phyloP scores from a whole-genome alignment of 2,888 invertebrate species.

The Sinhomidia bicolor region DNA sequence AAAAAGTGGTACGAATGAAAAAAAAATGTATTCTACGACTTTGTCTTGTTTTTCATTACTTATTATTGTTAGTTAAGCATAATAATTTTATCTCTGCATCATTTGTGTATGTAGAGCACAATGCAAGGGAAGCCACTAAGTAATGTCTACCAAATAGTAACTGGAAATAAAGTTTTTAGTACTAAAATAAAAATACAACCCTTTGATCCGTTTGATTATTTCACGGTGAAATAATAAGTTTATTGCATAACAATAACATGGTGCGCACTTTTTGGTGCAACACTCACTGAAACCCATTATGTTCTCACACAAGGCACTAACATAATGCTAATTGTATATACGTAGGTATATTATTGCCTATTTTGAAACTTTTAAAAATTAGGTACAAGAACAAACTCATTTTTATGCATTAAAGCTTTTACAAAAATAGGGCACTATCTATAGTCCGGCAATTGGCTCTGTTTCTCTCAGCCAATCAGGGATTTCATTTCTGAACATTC shows the following conservation, averaged over 20 bases:
- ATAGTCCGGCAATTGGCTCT: constrained; percentile 81
- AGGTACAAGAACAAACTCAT: not conserved
- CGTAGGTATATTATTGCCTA: no score
- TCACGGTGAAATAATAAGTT: constrained; percentile 7
- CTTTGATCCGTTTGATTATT: no score
- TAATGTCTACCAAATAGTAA: constrained; percentile 67
- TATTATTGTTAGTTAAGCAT: constrained; percentile 6
- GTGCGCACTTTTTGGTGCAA: no score
- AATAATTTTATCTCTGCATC: constrained; percentile 55
- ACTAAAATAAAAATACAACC: constrained; percentile 43
- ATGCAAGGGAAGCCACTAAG: constrained; percentile 60
- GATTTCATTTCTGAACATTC: constrained; percentile 90
- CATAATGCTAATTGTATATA: no score
- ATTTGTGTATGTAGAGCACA: constrained; percentile 55
- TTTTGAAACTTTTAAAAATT: not conserved
- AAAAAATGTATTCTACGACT: constrained; percentile 24
- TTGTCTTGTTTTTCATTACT: constrained; percentile 50
- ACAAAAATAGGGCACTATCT: not conserved
- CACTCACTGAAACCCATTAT: no score
- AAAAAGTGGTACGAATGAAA: constrained; percentile 39
- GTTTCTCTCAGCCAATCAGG: constrained; percentile 89
- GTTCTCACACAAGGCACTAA: no score
- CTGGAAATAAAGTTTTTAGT: constrained; percentile 63
- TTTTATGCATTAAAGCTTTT: constrained; percentile 32
- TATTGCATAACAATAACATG: not conserved